Evolutionary conservation across 2,888 invertebrate genomes (phyloP), one percentile per base, ranked within the genome.

Genomic region (Caenorhabditis zanzibari): DNA sequence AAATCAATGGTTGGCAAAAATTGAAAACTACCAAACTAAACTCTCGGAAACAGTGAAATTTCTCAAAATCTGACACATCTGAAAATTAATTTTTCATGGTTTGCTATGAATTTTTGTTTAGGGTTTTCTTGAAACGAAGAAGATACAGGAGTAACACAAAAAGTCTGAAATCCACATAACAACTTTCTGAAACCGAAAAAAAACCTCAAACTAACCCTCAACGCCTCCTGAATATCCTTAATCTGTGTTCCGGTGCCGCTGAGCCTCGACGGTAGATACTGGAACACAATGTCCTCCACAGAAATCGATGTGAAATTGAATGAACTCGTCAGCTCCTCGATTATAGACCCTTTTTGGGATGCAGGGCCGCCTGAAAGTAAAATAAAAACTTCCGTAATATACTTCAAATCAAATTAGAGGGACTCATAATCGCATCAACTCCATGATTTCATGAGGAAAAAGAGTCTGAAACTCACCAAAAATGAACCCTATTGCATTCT

Each of bases 241-340:
- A 90, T 89, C 47, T 82, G 81, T 32, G 86, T 84, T 26, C 90
- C 90, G 0, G 90, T 89, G 61, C 90, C 88, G 10, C 88, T 88
- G n/a, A 91, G 84, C 75, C 92, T 90, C 44, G 85, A 88, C 7
- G 92, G 92, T 49, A 92, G 73, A 80, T 91, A 91, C 16, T 87
- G 85, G 73, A 92, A 91, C 4, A 92, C 88, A 66, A 92, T 89
- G 41, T 92, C 92, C 66, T 92, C 90, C 12, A 90, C 86, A 47
- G 86, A 86, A 54, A 91, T 89, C 0, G 87, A 82, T 16, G 83
- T 68, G 77, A 92, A 92, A 49, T 90, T 90, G 82, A 90, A 92
- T 24, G 89, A 86, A 10, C 85, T 86, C 28, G 88, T 90, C 59
- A 92, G 68, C 68, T 92, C 92, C 75, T 92, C 89, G 10, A 90